Base-by-base conservation (phyloP, 2,888 invertebrate species). In the Tryphoninae sp. region DNA sequence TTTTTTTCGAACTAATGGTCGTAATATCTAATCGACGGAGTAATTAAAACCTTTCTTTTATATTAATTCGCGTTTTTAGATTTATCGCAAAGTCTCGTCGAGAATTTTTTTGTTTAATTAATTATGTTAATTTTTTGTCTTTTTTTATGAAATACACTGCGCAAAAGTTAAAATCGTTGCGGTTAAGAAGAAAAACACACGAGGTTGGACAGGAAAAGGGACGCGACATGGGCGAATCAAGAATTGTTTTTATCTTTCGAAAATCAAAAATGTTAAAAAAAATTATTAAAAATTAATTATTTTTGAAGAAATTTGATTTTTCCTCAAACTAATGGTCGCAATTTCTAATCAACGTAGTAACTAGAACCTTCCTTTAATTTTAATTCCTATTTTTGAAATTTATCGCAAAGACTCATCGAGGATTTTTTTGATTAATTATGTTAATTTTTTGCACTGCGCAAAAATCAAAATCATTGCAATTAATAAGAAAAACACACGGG, bases 401-500 rank as follows among this genome's bases (percentile, higher is more conserved):
- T 55, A 33, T 65, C 13, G 16, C 55, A 7, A 62, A 45, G 55
- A 55, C 55, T 62, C 55, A 61, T 64, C 2, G 23, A 7, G 19
- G 7, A 8, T 40, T 58, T 45, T 40, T 13, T 65, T 11, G 2
- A 13, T 45, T 45, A 13, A 45, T 13, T 45, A 13, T 26, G 3
- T 26, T 26, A 3, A 7, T 45, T 42, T 6, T 42, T 49, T 26
- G 26, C 64, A 45, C 65, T 49, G 68, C 76, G 33, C 23, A 62
- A 73, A 61, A 67, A 72, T 51, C 55, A 64, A 67, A 80, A 19
- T 55, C 80, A 72, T 64, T 53, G 73, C 55, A 42, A 1, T 64
- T 53, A 61, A 8, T n/a, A 51, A 49, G 13, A 45, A 51, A 69
- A n/a, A 42, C 40, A 19, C 69, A 55, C 64, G 72, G 72, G 22